Percentiles rank a stretch among this genome's conserved stretches.
Conservation (phyloP, 92 coral and sea anemone species). For the Epizoanthus rinbou region DNA sequence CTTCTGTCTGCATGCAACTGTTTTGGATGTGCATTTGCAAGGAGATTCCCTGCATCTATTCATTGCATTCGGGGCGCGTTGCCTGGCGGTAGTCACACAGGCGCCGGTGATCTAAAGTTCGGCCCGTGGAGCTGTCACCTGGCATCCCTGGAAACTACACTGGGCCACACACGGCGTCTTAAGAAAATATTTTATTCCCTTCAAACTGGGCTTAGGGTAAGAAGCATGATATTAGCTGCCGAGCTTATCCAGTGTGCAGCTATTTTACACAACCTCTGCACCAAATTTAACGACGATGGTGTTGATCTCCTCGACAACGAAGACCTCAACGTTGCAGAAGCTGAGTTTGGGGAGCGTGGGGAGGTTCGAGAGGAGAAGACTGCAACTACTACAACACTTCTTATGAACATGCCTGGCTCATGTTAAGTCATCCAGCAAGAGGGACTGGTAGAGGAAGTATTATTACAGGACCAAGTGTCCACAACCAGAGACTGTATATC, state of each 20-base stretch:
- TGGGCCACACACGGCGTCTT: constrained; percentile 9
- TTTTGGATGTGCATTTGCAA: no score
- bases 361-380: constrained; percentile 31
- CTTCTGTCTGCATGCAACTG: no score
- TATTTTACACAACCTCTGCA: constrained; percentile 50
- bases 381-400: constrained; percentile 43
- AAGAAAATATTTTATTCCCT: constrained; percentile 39
- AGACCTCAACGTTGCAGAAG: constrained; percentile 38
- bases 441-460: constrained; percentile 72
- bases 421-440: constrained; percentile 67
- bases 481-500: constrained; percentile 64
- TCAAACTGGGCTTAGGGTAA: constrained; percentile 29
- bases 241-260: constrained; percentile 51
- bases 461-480: constrained; percentile 65
- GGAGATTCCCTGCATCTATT: no score
- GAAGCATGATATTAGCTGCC: constrained; percentile 50
- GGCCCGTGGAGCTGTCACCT: no score
- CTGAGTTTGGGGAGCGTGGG: constrained; percentile 25
- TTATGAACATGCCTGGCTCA: constrained; percentile 54
- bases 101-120: no score
- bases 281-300: constrained; percentile 50
- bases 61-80: no score
- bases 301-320: constrained; percentile 47
- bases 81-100: no score
- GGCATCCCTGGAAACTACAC: no score